Conservation (phyloP, 2,113 vertebrate genomes). For the Grantiella picta region DNA sequence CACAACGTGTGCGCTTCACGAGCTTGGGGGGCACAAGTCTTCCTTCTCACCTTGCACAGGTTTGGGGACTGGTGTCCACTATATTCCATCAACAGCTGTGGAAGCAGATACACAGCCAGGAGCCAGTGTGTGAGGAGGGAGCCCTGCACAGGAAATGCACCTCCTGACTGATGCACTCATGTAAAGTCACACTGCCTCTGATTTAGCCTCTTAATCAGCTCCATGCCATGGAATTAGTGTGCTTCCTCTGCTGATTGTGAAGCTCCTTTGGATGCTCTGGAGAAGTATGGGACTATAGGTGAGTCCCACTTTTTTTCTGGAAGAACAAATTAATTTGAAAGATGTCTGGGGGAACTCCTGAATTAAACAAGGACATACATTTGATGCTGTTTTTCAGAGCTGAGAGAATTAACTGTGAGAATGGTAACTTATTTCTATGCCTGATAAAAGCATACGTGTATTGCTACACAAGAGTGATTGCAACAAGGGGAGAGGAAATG, state of each 20-base stretch:
- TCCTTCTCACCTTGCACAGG: neutral
- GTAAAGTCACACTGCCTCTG: neutral
- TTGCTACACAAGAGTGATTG: neutral
- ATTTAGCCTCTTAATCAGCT: neutral
- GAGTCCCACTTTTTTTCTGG: neutral
- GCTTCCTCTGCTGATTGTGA: neutral
- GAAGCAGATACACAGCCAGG: neutral
- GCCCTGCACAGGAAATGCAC: neutral
- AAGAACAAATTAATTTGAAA: neutral
- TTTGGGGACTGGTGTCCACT: neutral
- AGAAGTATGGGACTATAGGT: neutral
- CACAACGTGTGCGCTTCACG: accelerated
- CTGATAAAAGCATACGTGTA: neutral
- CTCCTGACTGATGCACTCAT: neutral
- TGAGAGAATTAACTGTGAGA: neutral
- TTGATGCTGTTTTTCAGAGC: neutral
- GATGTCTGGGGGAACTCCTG: neutral
- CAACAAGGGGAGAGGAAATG: neutral
- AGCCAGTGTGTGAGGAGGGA: neutral
- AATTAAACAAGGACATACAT: neutral
- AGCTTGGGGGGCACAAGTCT: accelerated
- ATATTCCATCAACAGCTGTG: accelerated
- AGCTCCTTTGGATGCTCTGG: neutral
- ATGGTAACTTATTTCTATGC: neutral
- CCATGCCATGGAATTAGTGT: neutral